Evolutionary conservation across 2,113 vertebrate species (phyloP).

Genomic region (Prionailurus viverrinus): DNA sequence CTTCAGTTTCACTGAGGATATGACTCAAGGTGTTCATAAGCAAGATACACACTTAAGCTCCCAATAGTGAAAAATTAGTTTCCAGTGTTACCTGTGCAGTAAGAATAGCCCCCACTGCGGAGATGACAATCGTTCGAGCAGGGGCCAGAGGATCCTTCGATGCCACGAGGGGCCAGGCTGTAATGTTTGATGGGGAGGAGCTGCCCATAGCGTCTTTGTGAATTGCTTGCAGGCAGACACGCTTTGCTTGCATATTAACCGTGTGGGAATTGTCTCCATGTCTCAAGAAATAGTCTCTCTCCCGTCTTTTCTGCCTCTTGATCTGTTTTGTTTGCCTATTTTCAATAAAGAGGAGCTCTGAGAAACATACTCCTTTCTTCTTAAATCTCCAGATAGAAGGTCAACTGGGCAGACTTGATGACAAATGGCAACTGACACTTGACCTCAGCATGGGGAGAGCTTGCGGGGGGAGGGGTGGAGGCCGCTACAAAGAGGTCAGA

Average conservation of each 20-base stretch:
- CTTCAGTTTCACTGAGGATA: neutral
- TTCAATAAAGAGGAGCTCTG: slow-evolving; percentile 3
- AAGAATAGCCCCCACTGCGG: neutral
- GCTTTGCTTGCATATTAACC: neutral
- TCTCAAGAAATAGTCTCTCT: neutral
- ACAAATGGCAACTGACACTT: neutral
- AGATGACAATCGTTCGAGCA: neutral
- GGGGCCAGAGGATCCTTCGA: neutral
- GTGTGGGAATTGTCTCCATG: neutral
- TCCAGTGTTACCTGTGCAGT: neutral
- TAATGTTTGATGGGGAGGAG: rapidly evolving
- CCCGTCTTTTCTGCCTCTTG: neutral
- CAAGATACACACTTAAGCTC: neutral
- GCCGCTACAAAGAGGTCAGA: neutral
- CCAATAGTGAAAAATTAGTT: neutral
- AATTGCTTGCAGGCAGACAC: neutral
- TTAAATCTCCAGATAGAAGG: neutral
- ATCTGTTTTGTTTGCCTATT: neutral
- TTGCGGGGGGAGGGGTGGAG: neutral
- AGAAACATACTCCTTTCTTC: slow-evolving; percentile 15
- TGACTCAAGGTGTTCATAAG: neutral
- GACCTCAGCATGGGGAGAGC: neutral
- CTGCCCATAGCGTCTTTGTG: neutral
- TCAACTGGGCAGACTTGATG: neutral
- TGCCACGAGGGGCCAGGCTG: rapidly evolving